phyloP scores from a whole-genome alignment of 2,113 vertebrate species.

The Menura novaehollandiae region DNA sequence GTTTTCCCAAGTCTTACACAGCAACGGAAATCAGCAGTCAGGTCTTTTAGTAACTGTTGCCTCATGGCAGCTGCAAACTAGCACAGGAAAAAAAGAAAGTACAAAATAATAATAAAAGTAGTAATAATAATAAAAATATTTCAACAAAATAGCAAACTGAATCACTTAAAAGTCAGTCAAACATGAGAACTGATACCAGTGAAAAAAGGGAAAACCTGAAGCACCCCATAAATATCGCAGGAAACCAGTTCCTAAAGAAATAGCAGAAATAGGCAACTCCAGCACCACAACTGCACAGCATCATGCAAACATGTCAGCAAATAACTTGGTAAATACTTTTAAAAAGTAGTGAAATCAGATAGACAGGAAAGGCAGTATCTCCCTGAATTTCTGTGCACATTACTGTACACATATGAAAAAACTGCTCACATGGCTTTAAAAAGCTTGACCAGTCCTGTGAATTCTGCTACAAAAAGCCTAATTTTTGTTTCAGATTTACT shows the following conservation, averaged over 20 bases:
- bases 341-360: not conserved
- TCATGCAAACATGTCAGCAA: not conserved
- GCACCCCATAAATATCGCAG: not conserved
- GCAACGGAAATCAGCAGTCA: not conserved
- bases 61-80: not conserved
- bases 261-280: not conserved
- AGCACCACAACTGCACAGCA: not conserved
- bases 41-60: not conserved
- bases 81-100: not conserved
- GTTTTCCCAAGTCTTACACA: not conserved
- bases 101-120: not conserved
- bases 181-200: not conserved
- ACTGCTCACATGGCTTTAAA: not conserved
- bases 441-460: not conserved
- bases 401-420: not conserved
- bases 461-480: not conserved
- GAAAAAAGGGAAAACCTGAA: not conserved
- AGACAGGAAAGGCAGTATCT: not conserved
- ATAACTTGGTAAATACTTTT: not conserved
- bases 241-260: not conserved
- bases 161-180: not conserved
- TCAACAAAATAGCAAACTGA: not conserved
- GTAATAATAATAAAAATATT: not conserved
- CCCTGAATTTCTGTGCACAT: not conserved
- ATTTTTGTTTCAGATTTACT: not conserved